A percentile compares a stretch with the other conserved stretches of the same genome.
Evolutionary conservation across 2,113 vertebrate species (phyloP).

Genomic region (Aptenodytes forsteri): DNA sequence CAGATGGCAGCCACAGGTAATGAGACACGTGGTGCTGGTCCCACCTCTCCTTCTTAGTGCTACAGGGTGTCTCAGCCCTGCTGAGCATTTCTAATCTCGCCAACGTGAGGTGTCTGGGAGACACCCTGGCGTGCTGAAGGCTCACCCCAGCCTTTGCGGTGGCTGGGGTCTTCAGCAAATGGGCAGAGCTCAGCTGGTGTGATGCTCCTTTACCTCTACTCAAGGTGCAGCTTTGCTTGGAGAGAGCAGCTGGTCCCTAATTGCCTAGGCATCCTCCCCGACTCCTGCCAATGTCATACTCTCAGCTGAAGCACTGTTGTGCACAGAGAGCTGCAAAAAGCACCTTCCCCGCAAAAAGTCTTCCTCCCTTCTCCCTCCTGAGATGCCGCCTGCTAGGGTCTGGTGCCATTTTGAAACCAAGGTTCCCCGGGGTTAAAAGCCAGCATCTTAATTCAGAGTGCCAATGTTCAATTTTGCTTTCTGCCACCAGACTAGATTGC

Average conservation of each 20-base stretch:
- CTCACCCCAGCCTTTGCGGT: background rate
- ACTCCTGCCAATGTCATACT: rapidly evolving
- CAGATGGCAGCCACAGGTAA: background rate
- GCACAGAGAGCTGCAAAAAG: background rate
- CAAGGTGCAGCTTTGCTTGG: background rate
- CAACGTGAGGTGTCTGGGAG: background rate
- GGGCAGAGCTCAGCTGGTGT: background rate
- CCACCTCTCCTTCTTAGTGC: background rate
- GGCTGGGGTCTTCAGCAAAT: background rate
- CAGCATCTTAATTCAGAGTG: slow-evolving; percentile 81
- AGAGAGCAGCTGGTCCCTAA: background rate
- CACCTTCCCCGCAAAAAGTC: background rate
- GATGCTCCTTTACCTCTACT: background rate
- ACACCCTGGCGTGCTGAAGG: background rate
- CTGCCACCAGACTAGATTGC: slow-evolving; percentile 84
- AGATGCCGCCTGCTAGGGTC: background rate
- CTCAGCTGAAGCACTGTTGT: background rate
- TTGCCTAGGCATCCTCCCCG: background rate
- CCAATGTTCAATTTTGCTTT: slow-evolving; percentile 83
- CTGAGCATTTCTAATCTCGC: background rate
- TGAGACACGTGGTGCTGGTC: background rate
- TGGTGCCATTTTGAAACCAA: slow-evolving; percentile 55
- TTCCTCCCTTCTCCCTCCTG: background rate
- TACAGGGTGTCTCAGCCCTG: background rate
- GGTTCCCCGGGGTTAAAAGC: slow-evolving; percentile 75